Percentiles rank a stretch among this genome's conserved stretches.
phyloP scores from a whole-genome alignment of 2,888 invertebrate genomes.

The Athetis lepigone region DNA sequence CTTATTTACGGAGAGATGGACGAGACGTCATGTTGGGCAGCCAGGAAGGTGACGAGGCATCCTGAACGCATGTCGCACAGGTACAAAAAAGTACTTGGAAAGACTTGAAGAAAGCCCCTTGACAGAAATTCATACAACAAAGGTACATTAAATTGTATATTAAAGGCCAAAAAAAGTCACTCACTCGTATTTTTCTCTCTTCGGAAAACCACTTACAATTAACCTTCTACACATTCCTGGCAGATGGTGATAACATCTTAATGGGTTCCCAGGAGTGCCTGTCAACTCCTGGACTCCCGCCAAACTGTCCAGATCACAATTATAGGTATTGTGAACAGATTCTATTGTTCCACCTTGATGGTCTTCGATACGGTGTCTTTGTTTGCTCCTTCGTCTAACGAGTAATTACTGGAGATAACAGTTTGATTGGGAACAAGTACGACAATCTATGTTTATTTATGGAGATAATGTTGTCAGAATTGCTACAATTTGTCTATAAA shows the following conservation, averaged over 20 bases:
- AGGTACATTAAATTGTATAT: too few relatives aligned
- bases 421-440: constrained; percentile 10
- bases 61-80: too few relatives aligned
- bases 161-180: too few relatives aligned
- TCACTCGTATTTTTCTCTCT: background rate
- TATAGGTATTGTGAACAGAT: constrained; percentile 58
- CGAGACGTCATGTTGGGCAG: too few relatives aligned
- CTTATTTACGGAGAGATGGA: too few relatives aligned
- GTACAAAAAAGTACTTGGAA: too few relatives aligned
- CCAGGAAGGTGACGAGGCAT: too few relatives aligned
- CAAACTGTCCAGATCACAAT: constrained; percentile 61
- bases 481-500: too few relatives aligned
- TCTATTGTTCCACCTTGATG: constrained; percentile 54
- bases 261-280: constrained; percentile 65
- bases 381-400: constrained; percentile 22
- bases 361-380: constrained; percentile 41
- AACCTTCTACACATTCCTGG: constrained; percentile 30
- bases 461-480: background rate
- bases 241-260: constrained; percentile 62
- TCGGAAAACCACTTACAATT: background rate
- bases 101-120: too few relatives aligned
- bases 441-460: constrained; percentile 11
- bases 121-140: too few relatives aligned
- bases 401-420: constrained; percentile 17
- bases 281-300: constrained; percentile 65